These are phyloP conservation scores for Otus sunia DNA, from an alignment of 2,113 vertebrate genomes.

Conservation along the genomic window DNA sequence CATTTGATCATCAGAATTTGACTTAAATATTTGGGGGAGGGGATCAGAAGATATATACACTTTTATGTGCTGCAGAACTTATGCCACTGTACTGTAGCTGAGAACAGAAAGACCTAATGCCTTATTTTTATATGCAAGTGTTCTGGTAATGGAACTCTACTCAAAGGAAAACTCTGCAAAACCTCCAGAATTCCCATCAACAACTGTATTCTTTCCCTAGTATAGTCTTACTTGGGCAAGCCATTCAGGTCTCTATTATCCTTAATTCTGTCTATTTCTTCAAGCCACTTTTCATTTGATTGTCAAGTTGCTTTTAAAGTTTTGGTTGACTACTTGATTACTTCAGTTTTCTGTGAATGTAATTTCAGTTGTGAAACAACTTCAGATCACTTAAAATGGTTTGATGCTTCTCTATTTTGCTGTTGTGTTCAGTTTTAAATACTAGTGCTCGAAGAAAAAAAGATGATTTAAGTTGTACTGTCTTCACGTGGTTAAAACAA, in stretches of 20 bases:
- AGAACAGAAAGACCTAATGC: neutral
- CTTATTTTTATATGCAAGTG: neutral
- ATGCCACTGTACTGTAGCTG: neutral
- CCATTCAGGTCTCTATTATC: neutral
- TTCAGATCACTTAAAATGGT: neutral
- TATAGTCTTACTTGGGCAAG: neutral
- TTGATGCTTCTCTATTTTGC: neutral
- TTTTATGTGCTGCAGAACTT: neutral
- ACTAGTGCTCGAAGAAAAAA: neutral
- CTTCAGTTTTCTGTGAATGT: neutral
- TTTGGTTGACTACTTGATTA: neutral
- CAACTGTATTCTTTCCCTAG: neutral
- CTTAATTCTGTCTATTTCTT: neutral
- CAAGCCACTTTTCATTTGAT: neutral
- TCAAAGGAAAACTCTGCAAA: neutral
- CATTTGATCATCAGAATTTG: neutral
- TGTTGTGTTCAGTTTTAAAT: neutral
- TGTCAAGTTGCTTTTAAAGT: neutral
- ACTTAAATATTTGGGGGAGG: neutral
- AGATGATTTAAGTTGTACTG: neutral
- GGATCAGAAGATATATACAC: neutral
- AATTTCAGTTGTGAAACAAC: neutral
- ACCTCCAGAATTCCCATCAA: neutral
- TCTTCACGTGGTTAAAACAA: neutral
- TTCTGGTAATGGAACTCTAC: neutral